A percentile compares a stretch with the other conserved stretches of the same genome.
Conservation (phyloP, 2,888 invertebrate species). For the Blomia tropicalis region DNA sequence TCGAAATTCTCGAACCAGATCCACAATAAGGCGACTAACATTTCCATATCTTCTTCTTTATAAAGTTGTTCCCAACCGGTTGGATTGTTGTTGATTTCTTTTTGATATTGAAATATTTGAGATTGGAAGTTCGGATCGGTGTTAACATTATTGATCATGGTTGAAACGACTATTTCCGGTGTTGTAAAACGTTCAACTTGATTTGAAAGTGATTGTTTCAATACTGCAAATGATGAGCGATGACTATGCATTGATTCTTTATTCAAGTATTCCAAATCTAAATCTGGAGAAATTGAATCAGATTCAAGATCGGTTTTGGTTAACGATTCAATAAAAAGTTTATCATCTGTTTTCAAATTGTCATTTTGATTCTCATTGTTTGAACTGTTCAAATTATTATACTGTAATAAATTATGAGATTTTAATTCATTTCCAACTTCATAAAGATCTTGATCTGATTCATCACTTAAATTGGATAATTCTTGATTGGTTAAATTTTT, state of each 20-base stretch:
- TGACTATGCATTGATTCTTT: neutral
- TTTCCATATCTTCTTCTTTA: conserved; percentile 47
- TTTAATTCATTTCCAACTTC: neutral
- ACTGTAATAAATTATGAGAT: no score
- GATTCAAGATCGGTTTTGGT: neutral
- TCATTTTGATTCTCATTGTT: neutral
- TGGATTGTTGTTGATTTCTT: conserved; percentile 49
- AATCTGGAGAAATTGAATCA: no score
- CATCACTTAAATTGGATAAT: neutral
- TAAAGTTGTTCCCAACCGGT: conserved; percentile 50
- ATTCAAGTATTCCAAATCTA: neutral
- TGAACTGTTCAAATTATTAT: no score
- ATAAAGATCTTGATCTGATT: neutral
- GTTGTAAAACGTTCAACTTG: neutral
- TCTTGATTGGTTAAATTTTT: neutral
- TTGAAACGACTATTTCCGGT: neutral
- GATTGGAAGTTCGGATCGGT: neutral
- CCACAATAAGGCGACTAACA: conserved; percentile 48
- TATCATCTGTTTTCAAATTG: neutral
- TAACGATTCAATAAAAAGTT: conserved; percentile 6
- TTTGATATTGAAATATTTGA: conserved; percentile 28
- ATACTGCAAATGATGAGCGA: neutral
- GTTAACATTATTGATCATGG: neutral
- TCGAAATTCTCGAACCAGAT: conserved; percentile 62
- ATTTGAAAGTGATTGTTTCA: neutral